Evolutionary conservation across 2,113 vertebrate species (phyloP).

Genomic region (Alosa alosa): DNA sequence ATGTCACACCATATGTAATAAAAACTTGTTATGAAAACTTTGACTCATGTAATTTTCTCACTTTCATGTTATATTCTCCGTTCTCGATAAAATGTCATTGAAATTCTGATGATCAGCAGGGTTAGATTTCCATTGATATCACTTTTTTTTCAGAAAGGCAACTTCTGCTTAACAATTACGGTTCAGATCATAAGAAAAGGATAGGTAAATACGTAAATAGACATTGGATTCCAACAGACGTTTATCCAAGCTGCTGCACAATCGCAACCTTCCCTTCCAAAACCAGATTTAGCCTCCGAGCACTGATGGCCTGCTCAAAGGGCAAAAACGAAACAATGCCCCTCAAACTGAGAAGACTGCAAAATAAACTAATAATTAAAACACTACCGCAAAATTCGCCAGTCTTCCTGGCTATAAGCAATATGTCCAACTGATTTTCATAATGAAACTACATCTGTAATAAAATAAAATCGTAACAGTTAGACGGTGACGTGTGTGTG

Average conservation of each 20-base stretch:
- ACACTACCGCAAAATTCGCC: not conserved
- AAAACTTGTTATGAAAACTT: slow-evolving; percentile 15
- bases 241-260: not conserved
- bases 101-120: not conserved
- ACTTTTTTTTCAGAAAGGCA: not conserved
- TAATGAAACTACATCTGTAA: too few species aligned
- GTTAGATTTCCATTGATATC: not conserved
- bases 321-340: not conserved
- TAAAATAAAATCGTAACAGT: too few species aligned
- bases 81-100: not conserved
- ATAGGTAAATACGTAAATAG: not conserved
- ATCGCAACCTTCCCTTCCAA: not conserved
- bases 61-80: not conserved
- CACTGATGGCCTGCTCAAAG: not conserved
- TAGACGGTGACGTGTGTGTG: not conserved
- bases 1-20: slow-evolving; percentile 23
- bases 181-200: not conserved
- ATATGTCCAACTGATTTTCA: too few species aligned
- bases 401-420: not conserved
- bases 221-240: not conserved
- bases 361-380: not conserved
- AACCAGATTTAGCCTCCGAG: not conserved
- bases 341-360: not conserved
- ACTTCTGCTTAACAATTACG: not conserved
- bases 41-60: not conserved